These are phyloP conservation scores for Platynereis dumerilii DNA, from an alignment of 2,888 invertebrate genomes.

Conservation along the genomic window DNA sequence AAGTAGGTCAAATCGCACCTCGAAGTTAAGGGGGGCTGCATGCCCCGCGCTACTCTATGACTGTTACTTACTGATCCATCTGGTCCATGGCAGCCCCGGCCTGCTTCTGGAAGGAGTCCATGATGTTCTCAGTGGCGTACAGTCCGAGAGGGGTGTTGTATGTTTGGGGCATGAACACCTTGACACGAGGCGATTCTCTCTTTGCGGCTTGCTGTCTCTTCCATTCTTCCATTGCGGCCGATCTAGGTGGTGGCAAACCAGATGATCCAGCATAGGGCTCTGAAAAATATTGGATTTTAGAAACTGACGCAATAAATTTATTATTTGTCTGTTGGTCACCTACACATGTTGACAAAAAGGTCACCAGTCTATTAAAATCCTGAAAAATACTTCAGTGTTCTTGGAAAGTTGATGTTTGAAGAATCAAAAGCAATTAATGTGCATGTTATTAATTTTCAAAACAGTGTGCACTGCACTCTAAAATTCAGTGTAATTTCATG, in stretches of 20 bases:
- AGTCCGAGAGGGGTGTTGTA: slow-evolving; percentile 39
- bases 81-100: slow-evolving; percentile 30
- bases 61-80: slow-evolving; percentile 15
- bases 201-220: slow-evolving; percentile 21
- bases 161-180: slow-evolving; percentile 39
- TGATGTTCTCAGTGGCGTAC: slow-evolving; percentile 39
- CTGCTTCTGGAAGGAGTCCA: slow-evolving; percentile 39
- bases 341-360: background rate
- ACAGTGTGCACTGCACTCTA: too few species aligned
- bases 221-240: slow-evolving; percentile 30
- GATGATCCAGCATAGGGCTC: slow-evolving; percentile 31
- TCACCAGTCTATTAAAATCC: too few species aligned
- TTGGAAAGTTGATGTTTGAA: too few species aligned
- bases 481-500: too few species aligned
- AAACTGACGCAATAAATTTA: too few species aligned
- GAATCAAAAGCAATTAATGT: too few species aligned
- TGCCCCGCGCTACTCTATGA: background rate
- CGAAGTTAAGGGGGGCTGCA: too few species aligned
- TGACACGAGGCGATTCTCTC: slow-evolving; percentile 26
- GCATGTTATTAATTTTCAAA: too few species aligned
- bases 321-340: background rate
- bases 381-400: too few species aligned
- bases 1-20: too few species aligned
- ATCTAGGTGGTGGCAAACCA: slow-evolving; percentile 37
- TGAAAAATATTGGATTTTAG: too few species aligned